A percentile compares a stretch with the other conserved stretches of the same genome.
phyloP scores from a whole-genome alignment of 2,888 invertebrate genomes.

The Crematogaster levior region DNA sequence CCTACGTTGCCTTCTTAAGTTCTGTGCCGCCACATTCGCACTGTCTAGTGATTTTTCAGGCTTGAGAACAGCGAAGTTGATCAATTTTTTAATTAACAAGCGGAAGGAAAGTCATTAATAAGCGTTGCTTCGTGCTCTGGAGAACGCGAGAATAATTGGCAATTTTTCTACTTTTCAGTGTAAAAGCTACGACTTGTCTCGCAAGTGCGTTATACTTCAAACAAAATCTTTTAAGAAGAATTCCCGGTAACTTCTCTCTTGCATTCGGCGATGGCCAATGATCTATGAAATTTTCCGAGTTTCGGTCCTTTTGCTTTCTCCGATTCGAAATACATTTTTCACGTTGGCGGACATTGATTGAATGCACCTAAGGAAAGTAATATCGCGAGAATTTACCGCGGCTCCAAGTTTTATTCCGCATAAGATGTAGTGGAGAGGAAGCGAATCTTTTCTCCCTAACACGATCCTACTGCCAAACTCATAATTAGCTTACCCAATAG shows the following conservation, averaged over 20 bases:
- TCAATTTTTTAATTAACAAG: neutral
- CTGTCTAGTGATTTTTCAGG: no score
- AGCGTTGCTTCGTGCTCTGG: neutral
- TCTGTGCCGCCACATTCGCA: neutral
- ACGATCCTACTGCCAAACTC: neutral
- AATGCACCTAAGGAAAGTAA: constrained; percentile 61
- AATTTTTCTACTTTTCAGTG: neutral
- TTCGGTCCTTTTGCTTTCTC: constrained; percentile 35
- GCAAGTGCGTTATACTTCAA: neutral
- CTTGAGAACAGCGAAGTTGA: no score
- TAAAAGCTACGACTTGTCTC: neutral
- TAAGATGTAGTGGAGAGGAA: constrained; percentile 6
- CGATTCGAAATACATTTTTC: constrained; percentile 70
- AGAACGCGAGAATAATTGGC: neutral
- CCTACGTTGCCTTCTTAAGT: constrained; percentile 13
- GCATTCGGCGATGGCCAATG: constrained; percentile 39
- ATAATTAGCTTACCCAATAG: neutral
- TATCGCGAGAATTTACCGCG: constrained; percentile 65
- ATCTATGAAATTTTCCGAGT: constrained; percentile 54
- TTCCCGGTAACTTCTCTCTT: constrained; percentile 24
- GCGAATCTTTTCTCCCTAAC: neutral
- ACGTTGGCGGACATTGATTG: constrained; percentile 67
- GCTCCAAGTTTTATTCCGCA: constrained; percentile 28
- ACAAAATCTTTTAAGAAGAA: constrained; percentile 24
- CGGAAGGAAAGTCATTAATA: neutral